phyloP scores from a whole-genome alignment of 1,140 invertebrate species.

The Camponotus floridanus region DNA sequence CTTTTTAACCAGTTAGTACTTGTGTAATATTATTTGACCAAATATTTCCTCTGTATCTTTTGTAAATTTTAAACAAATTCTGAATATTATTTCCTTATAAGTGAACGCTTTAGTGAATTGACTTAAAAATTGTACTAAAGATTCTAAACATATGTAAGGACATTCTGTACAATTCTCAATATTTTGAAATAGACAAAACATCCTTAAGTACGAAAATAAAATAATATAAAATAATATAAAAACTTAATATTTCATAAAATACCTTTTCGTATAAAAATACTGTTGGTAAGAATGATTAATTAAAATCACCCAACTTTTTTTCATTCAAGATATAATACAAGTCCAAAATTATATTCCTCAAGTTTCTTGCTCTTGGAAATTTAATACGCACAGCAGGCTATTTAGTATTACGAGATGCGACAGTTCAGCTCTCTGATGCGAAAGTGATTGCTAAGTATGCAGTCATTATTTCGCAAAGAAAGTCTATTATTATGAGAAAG shows the following conservation, averaged over 20 bases:
- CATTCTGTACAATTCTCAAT: too few relatives aligned
- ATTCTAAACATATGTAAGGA: too few relatives aligned
- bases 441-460: constrained; percentile 51
- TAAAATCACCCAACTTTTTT: constrained; percentile 21
- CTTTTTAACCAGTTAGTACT: too few relatives aligned
- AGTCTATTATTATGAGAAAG: constrained; percentile 63
- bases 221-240: background rate
- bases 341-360: constrained; percentile 41
- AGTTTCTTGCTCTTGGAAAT: constrained; percentile 46
- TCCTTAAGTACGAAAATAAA: constrained; percentile 10
- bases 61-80: too few relatives aligned
- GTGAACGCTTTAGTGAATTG: too few relatives aligned
- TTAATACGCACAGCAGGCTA: constrained; percentile 30
- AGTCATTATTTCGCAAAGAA: constrained; percentile 63
- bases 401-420: constrained; percentile 28
- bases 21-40: too few relatives aligned
- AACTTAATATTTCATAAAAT: background rate
- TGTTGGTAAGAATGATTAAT: background rate
- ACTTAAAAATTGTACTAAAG: too few relatives aligned
- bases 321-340: constrained; percentile 6
- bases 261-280: constrained; percentile 11
- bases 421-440: constrained; percentile 42
- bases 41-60: too few relatives aligned
- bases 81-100: too few relatives aligned
- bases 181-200: too few relatives aligned